Evolutionary conservation across 2,113 vertebrate genomes (phyloP), one percentile per base, ranked within the genome.

Genomic region (Saguinus imperator): DNA sequence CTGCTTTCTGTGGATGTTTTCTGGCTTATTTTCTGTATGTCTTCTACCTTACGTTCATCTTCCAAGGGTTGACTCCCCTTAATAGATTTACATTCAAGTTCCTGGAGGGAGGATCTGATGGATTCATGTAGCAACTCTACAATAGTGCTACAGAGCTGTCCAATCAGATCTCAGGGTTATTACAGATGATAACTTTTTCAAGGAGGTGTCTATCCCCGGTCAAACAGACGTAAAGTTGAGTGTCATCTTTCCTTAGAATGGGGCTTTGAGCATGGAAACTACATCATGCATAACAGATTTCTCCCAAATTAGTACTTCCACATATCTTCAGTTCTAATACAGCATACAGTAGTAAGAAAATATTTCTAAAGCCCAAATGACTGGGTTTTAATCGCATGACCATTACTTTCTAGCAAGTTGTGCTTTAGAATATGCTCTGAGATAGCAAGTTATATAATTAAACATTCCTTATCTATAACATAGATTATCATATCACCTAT

Each of bases 341-440:
- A 86, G 37, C 18, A 50, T 13, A 45, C 3, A 76, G 5, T 45
- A 68, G 27, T 76, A 86, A 52, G 57, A 87, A 75, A 82, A n/a
- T 75, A 75, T 27, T 83, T 89, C 35, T 83, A n/a, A 40, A 79
- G 50, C 16, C 45, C 89, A 32, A 11, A 40, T 94, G 40, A 58
- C 29, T 89, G 57, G 13, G 25, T 79, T 61, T 94, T 87, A 95
- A 89, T 91, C 16, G 5, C 32, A 55, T 75, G 61, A 79, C 20
- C 23, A 40, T 77, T 90, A 55, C 70, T 95, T 95, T 73, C 52
- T 81, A 91, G 66, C n/a, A 93, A 72, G 35, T 76, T 81, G 48
- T 87, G 21, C 70, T 89, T 94, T 75, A 85, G 61, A 23, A 8
- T 58, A 23, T 58, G 57, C 57, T 58, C 57, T 58, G 57, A 58